These are phyloP conservation scores for Tenebrio molitor DNA, from an alignment of 1,140 invertebrate species.

Conservation along the genomic window DNA sequence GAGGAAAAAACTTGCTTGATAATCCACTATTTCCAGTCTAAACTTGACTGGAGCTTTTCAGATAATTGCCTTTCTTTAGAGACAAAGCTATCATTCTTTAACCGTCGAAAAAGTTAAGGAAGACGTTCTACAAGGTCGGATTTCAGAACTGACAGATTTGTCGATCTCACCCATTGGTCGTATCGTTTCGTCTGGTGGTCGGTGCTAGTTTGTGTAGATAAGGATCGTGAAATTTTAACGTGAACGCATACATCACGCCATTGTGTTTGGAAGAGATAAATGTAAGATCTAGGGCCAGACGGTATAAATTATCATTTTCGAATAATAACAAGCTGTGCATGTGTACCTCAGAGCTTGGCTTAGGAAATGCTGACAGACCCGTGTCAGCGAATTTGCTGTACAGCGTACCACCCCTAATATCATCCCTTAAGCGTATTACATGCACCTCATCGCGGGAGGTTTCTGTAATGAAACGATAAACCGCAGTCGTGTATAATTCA, in stretches of 20 bases:
- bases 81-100: slow-evolving; percentile 35
- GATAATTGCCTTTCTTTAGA: slow-evolving; percentile 32
- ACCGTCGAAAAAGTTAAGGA: slow-evolving; percentile 19
- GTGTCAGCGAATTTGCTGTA: slow-evolving; percentile 24
- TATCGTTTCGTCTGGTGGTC: no score
- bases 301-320: slow-evolving; percentile 36
- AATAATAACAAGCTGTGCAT: slow-evolving; percentile 18
- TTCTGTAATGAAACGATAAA: background rate
- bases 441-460: background rate
- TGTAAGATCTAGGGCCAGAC: background rate
- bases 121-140: background rate
- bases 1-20: slow-evolving; percentile 10
- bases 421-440: background rate
- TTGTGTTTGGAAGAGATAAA: background rate
- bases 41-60: slow-evolving; percentile 20
- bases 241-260: background rate
- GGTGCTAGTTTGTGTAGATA: no score
- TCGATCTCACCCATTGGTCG: no score
- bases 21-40: slow-evolving; percentile 30
- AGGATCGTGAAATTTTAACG: no score
- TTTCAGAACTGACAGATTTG: background rate
- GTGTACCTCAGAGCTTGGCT: slow-evolving; percentile 4
- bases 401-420: background rate
- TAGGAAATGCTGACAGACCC: slow-evolving; percentile 19
- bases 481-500: background rate